Conservation (phyloP, 2,113 vertebrate genomes). For the Theristicus caerulescens region DNA sequence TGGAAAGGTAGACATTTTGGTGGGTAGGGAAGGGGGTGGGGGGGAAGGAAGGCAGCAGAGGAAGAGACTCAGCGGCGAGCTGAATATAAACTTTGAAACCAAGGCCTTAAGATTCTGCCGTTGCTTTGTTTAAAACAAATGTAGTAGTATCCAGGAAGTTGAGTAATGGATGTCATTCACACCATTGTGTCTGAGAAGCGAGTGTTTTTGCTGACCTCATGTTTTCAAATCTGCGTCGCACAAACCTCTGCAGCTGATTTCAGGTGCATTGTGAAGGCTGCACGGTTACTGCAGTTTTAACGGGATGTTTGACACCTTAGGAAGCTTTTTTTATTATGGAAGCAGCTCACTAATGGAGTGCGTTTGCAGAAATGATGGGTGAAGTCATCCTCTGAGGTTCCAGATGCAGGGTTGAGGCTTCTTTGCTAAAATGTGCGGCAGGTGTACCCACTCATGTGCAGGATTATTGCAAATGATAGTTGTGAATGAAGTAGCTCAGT, state of each 20-base stretch:
- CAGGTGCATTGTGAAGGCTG: background rate
- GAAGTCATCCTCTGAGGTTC: background rate
- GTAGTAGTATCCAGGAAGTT: background rate
- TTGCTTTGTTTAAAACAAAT: background rate
- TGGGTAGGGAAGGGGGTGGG: background rate
- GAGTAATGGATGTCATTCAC: background rate
- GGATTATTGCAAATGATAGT: background rate
- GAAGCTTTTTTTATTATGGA: fast-evolving
- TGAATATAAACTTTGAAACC: background rate
- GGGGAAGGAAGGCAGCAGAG: background rate
- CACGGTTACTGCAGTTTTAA: fast-evolving
- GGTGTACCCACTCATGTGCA: fast-evolving
- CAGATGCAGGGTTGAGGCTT: background rate
- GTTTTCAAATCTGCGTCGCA: background rate
- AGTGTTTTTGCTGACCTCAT: background rate
- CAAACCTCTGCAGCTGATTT: background rate
- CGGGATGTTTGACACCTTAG: background rate
- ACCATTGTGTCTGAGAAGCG: background rate
- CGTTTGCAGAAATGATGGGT: background rate
- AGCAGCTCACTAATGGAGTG: background rate
- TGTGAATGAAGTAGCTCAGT: background rate
- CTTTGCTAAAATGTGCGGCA: background rate
- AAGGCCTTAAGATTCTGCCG: background rate
- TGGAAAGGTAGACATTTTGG: fast-evolving
- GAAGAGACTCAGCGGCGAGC: fast-evolving